A percentile compares a stretch with the other conserved stretches of the same genome.
Evolutionary conservation across 35 echinoderm and acorn worm genomes (phyloP).

Genomic region (Anneissia japonica): DNA sequence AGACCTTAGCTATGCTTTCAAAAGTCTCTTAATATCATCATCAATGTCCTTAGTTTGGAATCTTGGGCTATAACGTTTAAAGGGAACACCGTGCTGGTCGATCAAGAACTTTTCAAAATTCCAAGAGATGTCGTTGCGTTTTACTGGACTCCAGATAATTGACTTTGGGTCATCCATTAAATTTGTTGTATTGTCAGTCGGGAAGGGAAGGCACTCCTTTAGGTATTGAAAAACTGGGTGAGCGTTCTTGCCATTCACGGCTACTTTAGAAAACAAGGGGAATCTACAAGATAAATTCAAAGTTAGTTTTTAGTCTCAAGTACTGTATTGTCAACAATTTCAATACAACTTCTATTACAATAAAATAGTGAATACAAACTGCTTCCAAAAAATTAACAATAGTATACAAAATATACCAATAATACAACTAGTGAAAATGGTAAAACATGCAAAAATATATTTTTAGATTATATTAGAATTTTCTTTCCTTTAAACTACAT

Average conservation of each 20-base stretch:
- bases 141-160: slow-evolving; percentile 64
- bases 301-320: too few species aligned
- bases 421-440: too few species aligned
- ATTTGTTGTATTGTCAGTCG: slow-evolving; percentile 27
- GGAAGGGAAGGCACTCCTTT: slow-evolving; percentile 40
- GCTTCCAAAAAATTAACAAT: neutral
- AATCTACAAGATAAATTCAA: slow-evolving; percentile 49
- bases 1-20: slow-evolving; percentile 11
- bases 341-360: neutral
- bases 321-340: neutral
- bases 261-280: slow-evolving; percentile 64
- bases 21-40: slow-evolving; percentile 54
- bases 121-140: slow-evolving; percentile 65
- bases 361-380: neutral
- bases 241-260: slow-evolving; percentile 55
- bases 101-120: slow-evolving; percentile 93
- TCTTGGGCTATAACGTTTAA: slow-evolving; percentile 58
- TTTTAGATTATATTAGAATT: too few species aligned
- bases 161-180: slow-evolving; percentile 37
- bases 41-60: slow-evolving; percentile 49
- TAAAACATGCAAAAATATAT: too few species aligned
- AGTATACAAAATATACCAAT: too few species aligned
- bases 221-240: slow-evolving; percentile 59
- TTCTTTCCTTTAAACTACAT: too few species aligned
- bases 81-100: slow-evolving; percentile 46